A percentile compares a stretch with the other conserved stretches of the same genome.
Evolutionary conservation across 2,888 invertebrate genomes (phyloP).

Genomic region (Trichopria drosophilae): DNA sequence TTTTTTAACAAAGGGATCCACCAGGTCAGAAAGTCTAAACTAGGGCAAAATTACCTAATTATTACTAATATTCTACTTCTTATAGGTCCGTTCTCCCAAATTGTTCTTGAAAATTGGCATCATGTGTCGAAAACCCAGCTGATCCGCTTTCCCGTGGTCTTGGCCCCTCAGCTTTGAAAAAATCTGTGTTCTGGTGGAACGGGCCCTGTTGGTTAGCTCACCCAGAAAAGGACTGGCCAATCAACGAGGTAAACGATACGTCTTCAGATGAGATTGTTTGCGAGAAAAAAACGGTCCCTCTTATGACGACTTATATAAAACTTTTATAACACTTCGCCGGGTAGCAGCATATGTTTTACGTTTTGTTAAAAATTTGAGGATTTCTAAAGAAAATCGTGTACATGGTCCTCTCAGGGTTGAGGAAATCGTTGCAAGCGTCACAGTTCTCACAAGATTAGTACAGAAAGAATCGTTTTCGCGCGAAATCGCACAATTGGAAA

Average conservation of each 20-base stretch:
- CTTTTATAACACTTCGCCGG: not conserved
- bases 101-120: not conserved
- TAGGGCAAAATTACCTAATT: too few relatives aligned
- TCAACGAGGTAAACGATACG: not conserved
- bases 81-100: too few relatives aligned
- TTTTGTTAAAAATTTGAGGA: not conserved
- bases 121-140: not conserved
- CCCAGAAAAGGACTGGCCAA: not conserved
- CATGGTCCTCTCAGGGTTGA: too few relatives aligned
- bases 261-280: not conserved
- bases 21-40: too few relatives aligned
- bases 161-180: too few relatives aligned
- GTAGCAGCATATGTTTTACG: constrained; percentile 6
- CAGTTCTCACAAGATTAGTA: too few relatives aligned
- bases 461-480: too few relatives aligned
- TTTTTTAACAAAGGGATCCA: too few relatives aligned
- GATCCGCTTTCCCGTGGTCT: not conserved
- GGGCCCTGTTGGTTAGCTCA: not conserved
- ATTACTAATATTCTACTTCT: too few relatives aligned
- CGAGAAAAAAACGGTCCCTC: not conserved
- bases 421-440: too few relatives aligned
- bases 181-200: not conserved
- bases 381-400: too few relatives aligned
- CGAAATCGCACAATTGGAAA: not conserved
- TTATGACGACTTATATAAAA: too few relatives aligned